Conservation (phyloP, 2,797 vertebrate species). For the Tokudaia muenninki region DNA sequence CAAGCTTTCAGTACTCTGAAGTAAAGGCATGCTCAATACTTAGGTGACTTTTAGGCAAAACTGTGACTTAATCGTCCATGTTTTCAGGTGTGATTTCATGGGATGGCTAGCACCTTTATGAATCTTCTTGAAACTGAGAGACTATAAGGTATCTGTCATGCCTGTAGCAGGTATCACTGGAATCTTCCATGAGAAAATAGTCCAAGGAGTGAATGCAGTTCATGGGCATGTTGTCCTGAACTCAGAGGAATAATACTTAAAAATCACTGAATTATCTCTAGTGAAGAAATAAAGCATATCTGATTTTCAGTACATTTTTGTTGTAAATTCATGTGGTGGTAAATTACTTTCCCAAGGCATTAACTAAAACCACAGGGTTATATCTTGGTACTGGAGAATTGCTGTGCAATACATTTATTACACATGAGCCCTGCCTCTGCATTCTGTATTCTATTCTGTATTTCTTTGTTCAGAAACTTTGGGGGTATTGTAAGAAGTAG, state of each 20-base stretch:
- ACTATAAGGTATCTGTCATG: not conserved
- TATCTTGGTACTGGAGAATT: conserved; percentile 44
- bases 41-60: not conserved
- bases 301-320: not conserved
- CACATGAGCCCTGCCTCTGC: not conserved
- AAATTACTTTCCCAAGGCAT: not conserved
- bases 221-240: no score
- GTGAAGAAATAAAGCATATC: not conserved
- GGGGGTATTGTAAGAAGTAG: not conserved
- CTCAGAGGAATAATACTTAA: not conserved
- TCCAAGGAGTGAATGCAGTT: not conserved
- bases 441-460: not conserved
- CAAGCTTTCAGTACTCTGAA: not conserved
- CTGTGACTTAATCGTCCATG: not conserved
- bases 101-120: not conserved
- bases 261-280: not conserved
- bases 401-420: not conserved
- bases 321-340: conserved; percentile 7
- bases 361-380: conserved; percentile 61
- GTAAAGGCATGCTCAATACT: not conserved
- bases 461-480: not conserved
- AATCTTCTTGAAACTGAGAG: not conserved
- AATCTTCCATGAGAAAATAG: no score
- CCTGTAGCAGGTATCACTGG: not conserved
- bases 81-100: not conserved